Evolutionary conservation across 1,140 invertebrate genomes (phyloP).

Genomic region (Zaprionus ghesquierei): DNA sequence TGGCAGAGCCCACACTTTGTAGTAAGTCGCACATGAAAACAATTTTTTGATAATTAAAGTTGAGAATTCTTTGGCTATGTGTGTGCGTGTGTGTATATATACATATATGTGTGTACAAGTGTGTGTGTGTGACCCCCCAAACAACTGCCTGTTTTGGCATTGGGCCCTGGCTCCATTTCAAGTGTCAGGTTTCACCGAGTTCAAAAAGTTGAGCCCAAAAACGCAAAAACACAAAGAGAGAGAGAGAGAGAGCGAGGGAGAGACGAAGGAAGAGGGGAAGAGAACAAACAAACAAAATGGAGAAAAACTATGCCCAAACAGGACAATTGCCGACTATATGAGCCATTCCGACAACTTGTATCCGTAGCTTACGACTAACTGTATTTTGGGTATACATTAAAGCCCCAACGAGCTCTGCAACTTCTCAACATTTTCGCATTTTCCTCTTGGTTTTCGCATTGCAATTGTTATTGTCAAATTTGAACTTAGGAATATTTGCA

Average conservation of each 20-base stretch:
- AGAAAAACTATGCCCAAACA: neutral
- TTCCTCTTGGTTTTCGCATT: neutral
- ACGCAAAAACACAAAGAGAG: slow-evolving; percentile 1
- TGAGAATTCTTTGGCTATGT: slow-evolving; percentile 30
- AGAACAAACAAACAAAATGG: too few species aligned
- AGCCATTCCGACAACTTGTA: neutral
- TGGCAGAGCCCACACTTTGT: slow-evolving; percentile 43
- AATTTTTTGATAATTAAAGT: slow-evolving; percentile 60
- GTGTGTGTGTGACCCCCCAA: slow-evolving; percentile 9
- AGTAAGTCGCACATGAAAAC: slow-evolving; percentile 49
- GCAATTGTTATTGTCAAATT: neutral
- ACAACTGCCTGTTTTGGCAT: slow-evolving; percentile 43
- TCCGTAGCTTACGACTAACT: neutral
- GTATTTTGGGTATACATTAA: neutral
- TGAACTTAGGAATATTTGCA: neutral
- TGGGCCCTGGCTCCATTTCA: slow-evolving; percentile 47
- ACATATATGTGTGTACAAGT: too few species aligned
- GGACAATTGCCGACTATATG: neutral
- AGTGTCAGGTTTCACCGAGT: slow-evolving; percentile 42
- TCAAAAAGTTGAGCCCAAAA: slow-evolving; percentile 32
- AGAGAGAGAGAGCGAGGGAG: neutral
- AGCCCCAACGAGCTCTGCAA: neutral
- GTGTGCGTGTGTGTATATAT: neutral
- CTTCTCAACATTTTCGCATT: neutral
- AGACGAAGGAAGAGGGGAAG: neutral